These are phyloP conservation scores for Polydrusus cervinus DNA, from an alignment of 2,888 invertebrate genomes.

Conservation along the genomic window DNA sequence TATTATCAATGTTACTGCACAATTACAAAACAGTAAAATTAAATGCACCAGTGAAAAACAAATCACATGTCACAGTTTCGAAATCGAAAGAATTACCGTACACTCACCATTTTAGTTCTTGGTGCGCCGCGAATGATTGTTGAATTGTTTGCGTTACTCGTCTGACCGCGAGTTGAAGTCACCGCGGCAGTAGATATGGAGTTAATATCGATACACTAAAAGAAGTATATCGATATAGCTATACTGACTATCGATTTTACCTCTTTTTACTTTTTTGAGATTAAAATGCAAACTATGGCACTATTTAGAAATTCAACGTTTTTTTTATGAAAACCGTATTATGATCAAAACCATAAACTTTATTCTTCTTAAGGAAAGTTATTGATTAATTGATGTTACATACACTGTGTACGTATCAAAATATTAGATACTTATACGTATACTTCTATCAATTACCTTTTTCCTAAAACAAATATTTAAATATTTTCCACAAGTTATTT, in stretches of 20 bases:
- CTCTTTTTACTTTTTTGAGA: too few species aligned
- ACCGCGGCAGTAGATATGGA: conserved; percentile 19
- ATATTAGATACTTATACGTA: too few species aligned
- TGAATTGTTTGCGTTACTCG: conserved; percentile 37
- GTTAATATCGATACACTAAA: background rate
- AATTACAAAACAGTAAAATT: conserved; percentile 7
- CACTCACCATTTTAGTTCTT: conserved; percentile 26
- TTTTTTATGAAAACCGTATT: too few species aligned
- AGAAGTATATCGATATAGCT: background rate
- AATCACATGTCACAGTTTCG: conserved; percentile 41
- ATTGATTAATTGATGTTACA: too few species aligned
- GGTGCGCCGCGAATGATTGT: conserved; percentile 34
- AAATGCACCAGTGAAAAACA: conserved; percentile 32
- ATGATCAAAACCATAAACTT: too few species aligned
- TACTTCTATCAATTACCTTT: too few species aligned
- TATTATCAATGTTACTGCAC: conserved; percentile 14
- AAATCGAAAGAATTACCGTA: conserved; percentile 38
- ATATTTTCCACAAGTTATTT: too few species aligned
- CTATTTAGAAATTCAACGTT: too few species aligned
- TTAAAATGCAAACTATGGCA: too few species aligned
- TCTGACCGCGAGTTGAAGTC: conserved; percentile 44
- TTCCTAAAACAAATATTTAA: too few species aligned
- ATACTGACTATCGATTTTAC: background rate
- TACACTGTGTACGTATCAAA: too few species aligned
- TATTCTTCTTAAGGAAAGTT: too few species aligned